Conservation (phyloP, 2,797 vertebrate species). For the Erpetoichthys calabaricus region DNA sequence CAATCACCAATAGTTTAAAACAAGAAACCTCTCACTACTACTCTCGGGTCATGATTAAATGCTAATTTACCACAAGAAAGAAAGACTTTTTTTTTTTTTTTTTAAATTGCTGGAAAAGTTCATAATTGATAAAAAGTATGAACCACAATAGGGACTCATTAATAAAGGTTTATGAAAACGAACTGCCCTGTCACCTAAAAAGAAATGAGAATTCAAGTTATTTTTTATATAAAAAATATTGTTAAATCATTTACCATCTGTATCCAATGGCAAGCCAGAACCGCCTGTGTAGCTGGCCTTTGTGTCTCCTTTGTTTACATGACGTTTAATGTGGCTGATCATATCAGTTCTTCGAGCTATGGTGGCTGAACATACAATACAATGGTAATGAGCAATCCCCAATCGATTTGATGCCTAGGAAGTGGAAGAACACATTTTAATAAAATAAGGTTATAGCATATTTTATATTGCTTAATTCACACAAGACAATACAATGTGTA, state of each 20-base stretch:
- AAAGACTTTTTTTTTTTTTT: no score
- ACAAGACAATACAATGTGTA: not conserved
- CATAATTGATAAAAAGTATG: no score
- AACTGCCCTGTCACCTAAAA: no score
- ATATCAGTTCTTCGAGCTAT: slow-evolving; percentile 85
- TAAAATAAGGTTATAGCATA: not conserved
- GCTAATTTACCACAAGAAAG: no score
- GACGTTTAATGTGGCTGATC: slow-evolving; percentile 81
- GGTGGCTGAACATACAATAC: slow-evolving; percentile 83
- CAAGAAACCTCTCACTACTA: no score
- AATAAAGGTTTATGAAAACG: no score
- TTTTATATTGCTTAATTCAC: not conserved
- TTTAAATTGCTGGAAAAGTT: no score
- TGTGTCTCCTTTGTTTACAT: slow-evolving; percentile 85
- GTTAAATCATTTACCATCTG: slow-evolving; percentile 31
- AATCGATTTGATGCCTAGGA: slow-evolving; percentile 55
- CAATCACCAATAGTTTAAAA: no score
- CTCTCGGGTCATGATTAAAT: no score
- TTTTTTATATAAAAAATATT: slow-evolving; percentile 19
- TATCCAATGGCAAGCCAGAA: slow-evolving; percentile 34
- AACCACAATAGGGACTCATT: no score
- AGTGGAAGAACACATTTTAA: slow-evolving; percentile 2
- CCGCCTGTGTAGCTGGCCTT: slow-evolving; percentile 64
- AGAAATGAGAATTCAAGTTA: no score
- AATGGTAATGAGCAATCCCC: slow-evolving; percentile 80